These are phyloP conservation scores for Bujurquina vittata DNA, from an alignment of 2,113 vertebrate species.

Conservation along the genomic window DNA sequence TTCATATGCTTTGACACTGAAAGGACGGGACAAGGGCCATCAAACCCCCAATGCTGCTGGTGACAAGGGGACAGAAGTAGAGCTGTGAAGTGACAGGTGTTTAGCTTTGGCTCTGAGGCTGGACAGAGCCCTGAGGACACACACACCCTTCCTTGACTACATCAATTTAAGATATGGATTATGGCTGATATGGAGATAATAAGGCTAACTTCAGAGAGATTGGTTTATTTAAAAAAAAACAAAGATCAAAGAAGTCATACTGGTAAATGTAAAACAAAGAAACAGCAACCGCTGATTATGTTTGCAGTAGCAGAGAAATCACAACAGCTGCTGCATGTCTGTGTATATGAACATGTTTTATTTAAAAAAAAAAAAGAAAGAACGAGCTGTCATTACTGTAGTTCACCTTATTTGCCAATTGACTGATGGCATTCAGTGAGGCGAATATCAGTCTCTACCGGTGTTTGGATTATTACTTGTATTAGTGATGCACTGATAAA, in stretches of 20 bases:
- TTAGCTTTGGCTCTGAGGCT: slow-evolving; percentile 58
- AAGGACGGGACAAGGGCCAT: slow-evolving; percentile 38
- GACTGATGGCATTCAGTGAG: neutral
- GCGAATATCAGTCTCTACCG: neutral
- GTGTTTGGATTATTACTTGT: neutral
- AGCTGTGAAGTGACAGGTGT: slow-evolving; percentile 69
- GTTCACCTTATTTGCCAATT: neutral
- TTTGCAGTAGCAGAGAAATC: slow-evolving; percentile 8
- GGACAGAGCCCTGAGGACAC: slow-evolving; percentile 52
- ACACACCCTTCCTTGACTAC: neutral
- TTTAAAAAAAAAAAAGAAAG: neutral
- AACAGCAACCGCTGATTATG: slow-evolving; percentile 21
- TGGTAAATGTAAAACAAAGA: slow-evolving; percentile 18
- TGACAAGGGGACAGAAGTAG: slow-evolving; percentile 25
- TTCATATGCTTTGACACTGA: slow-evolving; percentile 51
- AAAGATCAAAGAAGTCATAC: slow-evolving; percentile 27
- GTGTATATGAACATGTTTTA: neutral
- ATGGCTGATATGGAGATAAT: slow-evolving; percentile 55
- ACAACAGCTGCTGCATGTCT: neutral
- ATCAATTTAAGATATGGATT: slow-evolving; percentile 27
- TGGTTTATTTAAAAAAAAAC: neutral
- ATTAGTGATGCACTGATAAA: neutral
- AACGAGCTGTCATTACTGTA: neutral
- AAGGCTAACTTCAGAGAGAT: slow-evolving; percentile 31
- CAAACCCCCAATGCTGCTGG: slow-evolving; percentile 10